These are phyloP conservation scores for Aphelenchoides fujianensis DNA, from an alignment of 1,140 invertebrate genomes.

Conservation along the genomic window DNA sequence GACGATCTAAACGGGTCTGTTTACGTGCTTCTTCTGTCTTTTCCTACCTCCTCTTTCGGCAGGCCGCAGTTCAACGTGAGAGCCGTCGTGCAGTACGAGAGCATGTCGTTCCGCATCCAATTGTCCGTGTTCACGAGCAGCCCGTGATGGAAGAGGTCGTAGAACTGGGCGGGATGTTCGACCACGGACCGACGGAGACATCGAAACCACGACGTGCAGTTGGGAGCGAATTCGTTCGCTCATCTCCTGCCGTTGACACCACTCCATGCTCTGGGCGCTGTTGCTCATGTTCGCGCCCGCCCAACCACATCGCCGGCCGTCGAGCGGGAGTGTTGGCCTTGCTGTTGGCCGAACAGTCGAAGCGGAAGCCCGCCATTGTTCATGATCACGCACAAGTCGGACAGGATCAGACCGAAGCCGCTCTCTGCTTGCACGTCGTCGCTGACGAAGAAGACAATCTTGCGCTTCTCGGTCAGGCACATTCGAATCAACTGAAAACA, in stretches of 20 bases:
- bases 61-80: slow-evolving; percentile 1
- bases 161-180: slow-evolving; percentile 21
- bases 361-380: slow-evolving; percentile 34
- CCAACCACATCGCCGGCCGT: slow-evolving; percentile 1
- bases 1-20: slow-evolving; percentile 22
- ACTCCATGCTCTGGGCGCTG: slow-evolving; percentile 28
- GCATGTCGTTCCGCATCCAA: slow-evolving; percentile 29
- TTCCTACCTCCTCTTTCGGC: background rate
- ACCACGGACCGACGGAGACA: slow-evolving; percentile 23
- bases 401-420: slow-evolving; percentile 19
- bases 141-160: slow-evolving; percentile 35
- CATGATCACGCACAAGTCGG: slow-evolving; percentile 31
- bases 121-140: slow-evolving; percentile 34
- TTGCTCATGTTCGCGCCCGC: slow-evolving; percentile 2
- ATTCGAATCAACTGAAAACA: slow-evolving; percentile 30
- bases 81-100: slow-evolving; percentile 10
- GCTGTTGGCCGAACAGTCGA: slow-evolving; percentile 34
- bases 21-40: background rate
- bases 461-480: slow-evolving; percentile 26
- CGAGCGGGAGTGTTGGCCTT: background rate
- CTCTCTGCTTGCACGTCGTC: slow-evolving; percentile 29
- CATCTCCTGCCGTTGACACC: slow-evolving; percentile 31
- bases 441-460: slow-evolving; percentile 24
- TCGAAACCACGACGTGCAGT: slow-evolving; percentile 34
- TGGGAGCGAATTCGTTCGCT: slow-evolving; percentile 24